Percentiles rank a stretch among this genome's conserved stretches.
These are phyloP conservation scores for Myotis vivesi DNA, from an alignment of 2,797 vertebrate species.

Conservation along the genomic window DNA sequence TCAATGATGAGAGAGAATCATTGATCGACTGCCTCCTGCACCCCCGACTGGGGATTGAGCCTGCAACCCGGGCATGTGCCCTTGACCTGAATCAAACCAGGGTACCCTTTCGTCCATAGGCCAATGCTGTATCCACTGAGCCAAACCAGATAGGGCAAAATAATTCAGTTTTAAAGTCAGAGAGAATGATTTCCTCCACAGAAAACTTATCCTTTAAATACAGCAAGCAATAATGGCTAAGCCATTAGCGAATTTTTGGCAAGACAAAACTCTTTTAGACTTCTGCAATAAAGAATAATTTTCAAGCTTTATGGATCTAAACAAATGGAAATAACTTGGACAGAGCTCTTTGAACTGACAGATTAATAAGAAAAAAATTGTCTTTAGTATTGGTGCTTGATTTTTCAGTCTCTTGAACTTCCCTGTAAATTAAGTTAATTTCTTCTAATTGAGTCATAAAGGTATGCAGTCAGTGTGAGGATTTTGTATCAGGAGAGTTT, in stretches of 20 bases:
- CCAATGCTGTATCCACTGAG: too few relatives aligned
- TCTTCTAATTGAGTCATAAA: constrained; percentile 51
- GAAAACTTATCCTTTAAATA: constrained; percentile 52
- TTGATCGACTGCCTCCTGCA: too few relatives aligned
- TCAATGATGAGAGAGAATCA: too few relatives aligned
- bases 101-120: too few relatives aligned
- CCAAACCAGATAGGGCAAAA: too few relatives aligned
- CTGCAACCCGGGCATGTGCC: too few relatives aligned
- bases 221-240: constrained; percentile 14
- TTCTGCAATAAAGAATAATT: constrained; percentile 52
- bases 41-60: too few relatives aligned
- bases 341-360: constrained; percentile 42
- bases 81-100: too few relatives aligned
- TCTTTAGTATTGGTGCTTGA: constrained; percentile 50
- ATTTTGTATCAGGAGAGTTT: constrained; percentile 60
- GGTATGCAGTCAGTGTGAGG: neutral
- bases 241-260: constrained; percentile 7
- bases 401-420: constrained; percentile 60
- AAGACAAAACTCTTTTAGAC: constrained; percentile 19
- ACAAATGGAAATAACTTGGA: constrained; percentile 50
- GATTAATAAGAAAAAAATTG: constrained; percentile 38
- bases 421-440: constrained; percentile 47
- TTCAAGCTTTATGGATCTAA: constrained; percentile 41
- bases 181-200: neutral
- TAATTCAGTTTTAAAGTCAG: neutral